These are phyloP conservation scores for Melanargia galathea DNA, from an alignment of 2,888 invertebrate genomes.

Conservation along the genomic window DNA sequence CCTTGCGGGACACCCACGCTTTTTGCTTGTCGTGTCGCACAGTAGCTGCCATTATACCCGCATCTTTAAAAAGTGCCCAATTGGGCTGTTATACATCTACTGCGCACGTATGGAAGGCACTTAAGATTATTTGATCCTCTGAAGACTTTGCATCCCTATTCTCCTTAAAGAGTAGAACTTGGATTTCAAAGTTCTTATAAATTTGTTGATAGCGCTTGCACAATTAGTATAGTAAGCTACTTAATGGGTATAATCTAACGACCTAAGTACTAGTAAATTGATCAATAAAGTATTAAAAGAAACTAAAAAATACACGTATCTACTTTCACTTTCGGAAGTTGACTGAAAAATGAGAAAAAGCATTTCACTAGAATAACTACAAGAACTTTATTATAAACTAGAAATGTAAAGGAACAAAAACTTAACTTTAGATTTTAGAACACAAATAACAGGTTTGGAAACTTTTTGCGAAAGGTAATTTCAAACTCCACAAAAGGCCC, in stretches of 20 bases:
- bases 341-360: neutral
- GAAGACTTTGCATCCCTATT: neutral
- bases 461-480: constrained; percentile 7
- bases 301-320: too few species aligned
- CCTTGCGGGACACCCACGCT: constrained; percentile 32
- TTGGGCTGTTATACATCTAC: constrained; percentile 12
- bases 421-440: neutral
- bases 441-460: neutral
- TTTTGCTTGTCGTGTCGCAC: constrained; percentile 21
- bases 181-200: neutral
- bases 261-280: too few species aligned
- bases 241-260: too few species aligned
- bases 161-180: neutral
- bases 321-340: neutral
- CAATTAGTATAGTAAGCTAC: too few species aligned
- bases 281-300: too few species aligned
- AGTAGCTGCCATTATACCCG: constrained; percentile 12
- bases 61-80: constrained; percentile 17
- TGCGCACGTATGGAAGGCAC: neutral
- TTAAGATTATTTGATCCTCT: constrained; percentile 12
- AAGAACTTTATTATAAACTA: neutral
- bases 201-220: too few species aligned
- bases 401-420: neutral
- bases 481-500: constrained; percentile 5
- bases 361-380: neutral